Conservation (phyloP, 1,140 invertebrate species). For the Belonocnema kinseyi region DNA sequence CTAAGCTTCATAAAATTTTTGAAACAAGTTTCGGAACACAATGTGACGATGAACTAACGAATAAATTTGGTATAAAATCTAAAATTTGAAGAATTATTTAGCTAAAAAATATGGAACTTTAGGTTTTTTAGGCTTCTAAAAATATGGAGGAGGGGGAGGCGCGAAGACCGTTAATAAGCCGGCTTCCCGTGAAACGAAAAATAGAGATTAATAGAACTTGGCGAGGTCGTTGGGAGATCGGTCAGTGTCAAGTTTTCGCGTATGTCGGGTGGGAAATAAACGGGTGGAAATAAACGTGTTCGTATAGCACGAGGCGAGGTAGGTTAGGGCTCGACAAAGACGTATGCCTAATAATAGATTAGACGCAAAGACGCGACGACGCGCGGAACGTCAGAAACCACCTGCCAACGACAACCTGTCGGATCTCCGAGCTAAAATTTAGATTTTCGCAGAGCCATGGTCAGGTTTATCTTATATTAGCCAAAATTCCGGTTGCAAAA, state of each 20-base stretch:
- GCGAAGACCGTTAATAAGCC: constrained; percentile 11
- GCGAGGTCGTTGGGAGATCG: constrained; percentile 24
- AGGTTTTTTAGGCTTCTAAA: background rate
- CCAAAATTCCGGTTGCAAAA: background rate
- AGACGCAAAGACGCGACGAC: constrained; percentile 38
- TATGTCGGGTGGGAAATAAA: constrained; percentile 9
- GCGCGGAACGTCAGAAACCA: constrained; percentile 41
- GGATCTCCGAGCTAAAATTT: constrained; percentile 26
- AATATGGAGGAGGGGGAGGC: background rate
- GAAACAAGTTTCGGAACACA: no score
- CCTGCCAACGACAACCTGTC: constrained; percentile 61
- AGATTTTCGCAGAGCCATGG: background rate
- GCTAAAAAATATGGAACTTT: background rate
- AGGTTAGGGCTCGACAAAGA: constrained; percentile 5
- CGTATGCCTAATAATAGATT: constrained; percentile 46
- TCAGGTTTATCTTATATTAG: background rate
- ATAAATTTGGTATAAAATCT: no score
- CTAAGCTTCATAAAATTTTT: no score
- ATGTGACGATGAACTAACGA: no score
- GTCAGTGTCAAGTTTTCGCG: constrained; percentile 32
- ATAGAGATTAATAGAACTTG: background rate
- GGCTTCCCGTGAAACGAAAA: background rate
- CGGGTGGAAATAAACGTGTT: constrained; percentile 34
- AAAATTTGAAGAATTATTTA: background rate
- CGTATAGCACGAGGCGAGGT: constrained; percentile 12